Evolutionary conservation across 2,797 vertebrate species (phyloP).

Genomic region (Salarias fasciatus): DNA sequence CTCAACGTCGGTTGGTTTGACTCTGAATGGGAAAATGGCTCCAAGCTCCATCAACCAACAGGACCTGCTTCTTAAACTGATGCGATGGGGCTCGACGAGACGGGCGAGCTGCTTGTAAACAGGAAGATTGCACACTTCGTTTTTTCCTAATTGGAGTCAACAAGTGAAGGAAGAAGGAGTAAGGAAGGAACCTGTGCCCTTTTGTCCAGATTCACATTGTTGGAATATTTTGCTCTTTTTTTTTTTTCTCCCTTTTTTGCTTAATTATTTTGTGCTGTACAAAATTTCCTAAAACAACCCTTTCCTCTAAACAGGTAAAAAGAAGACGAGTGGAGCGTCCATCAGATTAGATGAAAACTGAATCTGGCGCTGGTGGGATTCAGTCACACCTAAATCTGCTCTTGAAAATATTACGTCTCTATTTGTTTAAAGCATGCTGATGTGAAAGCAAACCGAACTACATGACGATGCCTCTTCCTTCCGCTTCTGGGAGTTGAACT

Average conservation of each 20-base stretch:
- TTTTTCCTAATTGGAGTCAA: constrained; percentile 26
- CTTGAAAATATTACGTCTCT: too few relatives aligned
- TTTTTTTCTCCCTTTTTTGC: constrained; percentile 21
- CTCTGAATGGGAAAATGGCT: constrained; percentile 64
- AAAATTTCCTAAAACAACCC: background rate
- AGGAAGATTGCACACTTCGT: constrained; percentile 38
- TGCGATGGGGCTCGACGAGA: constrained; percentile 71
- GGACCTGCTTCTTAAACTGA: constrained; percentile 15
- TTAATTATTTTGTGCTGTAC: constrained; percentile 47
- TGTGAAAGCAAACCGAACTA: too few relatives aligned
- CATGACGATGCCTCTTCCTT: too few relatives aligned
- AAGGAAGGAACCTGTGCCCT: background rate
- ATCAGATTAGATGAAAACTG: too few relatives aligned
- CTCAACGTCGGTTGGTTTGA: constrained; percentile 61
- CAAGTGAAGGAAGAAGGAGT: too few relatives aligned
- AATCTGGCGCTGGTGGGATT: too few relatives aligned
- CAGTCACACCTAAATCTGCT: too few relatives aligned
- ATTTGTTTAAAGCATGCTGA: too few relatives aligned
- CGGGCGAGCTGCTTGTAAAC: constrained; percentile 71
- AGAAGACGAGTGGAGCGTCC: too few relatives aligned
- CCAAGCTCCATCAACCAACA: constrained; percentile 64
- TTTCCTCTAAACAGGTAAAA: too few relatives aligned
- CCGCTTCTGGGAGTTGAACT: too few relatives aligned
- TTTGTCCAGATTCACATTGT: constrained; percentile 39
- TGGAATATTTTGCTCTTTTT: constrained; percentile 15